Percentiles rank a stretch among this genome's conserved stretches.
These are phyloP conservation scores for Callyntrura sp. DNA, from an alignment of 2,888 invertebrate species.

Conservation along the genomic window DNA sequence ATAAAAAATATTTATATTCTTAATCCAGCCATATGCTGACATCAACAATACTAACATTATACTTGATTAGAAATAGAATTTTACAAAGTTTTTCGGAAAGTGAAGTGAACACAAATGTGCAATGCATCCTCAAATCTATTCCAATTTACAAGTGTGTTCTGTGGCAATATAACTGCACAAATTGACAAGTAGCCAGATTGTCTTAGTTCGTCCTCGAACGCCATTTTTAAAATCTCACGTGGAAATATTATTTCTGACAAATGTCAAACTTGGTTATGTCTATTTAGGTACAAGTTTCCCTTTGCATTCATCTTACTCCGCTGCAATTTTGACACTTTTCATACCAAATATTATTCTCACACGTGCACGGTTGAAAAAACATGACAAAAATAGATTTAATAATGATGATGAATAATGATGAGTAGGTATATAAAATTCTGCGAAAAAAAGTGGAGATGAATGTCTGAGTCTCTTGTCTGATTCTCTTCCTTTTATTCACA, in stretches of 20 bases:
- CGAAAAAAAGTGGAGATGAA: conserved; percentile 32
- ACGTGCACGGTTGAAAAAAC: conserved; percentile 76
- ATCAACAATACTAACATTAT: background rate
- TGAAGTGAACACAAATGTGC: conserved; percentile 6
- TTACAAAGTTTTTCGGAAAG: background rate
- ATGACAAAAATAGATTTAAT: conserved; percentile 72
- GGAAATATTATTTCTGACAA: conserved; percentile 22
- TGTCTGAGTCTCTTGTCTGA: conserved; percentile 7
- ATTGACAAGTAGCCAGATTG: conserved; percentile 20
- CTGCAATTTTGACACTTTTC: conserved; percentile 75
- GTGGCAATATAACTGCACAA: background rate
- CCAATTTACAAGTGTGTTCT: background rate
- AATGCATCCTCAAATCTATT: background rate
- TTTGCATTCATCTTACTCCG: conserved; percentile 53
- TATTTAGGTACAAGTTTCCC: conserved; percentile 50
- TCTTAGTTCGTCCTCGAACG: background rate
- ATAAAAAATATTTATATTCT: background rate
- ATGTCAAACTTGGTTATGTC: conserved; percentile 38
- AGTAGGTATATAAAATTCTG: conserved; percentile 63
- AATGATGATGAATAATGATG: conserved; percentile 77
- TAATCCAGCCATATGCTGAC: background rate
- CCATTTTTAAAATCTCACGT: conserved; percentile 35
- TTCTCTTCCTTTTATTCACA: conserved; percentile 13
- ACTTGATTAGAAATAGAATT: background rate
- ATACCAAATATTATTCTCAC: conserved; percentile 77